Percentiles rank a stretch among this genome's conserved stretches.
phyloP scores from a whole-genome alignment of 1,140 invertebrate genomes.

The Leptinotarsa undecemlineata region DNA sequence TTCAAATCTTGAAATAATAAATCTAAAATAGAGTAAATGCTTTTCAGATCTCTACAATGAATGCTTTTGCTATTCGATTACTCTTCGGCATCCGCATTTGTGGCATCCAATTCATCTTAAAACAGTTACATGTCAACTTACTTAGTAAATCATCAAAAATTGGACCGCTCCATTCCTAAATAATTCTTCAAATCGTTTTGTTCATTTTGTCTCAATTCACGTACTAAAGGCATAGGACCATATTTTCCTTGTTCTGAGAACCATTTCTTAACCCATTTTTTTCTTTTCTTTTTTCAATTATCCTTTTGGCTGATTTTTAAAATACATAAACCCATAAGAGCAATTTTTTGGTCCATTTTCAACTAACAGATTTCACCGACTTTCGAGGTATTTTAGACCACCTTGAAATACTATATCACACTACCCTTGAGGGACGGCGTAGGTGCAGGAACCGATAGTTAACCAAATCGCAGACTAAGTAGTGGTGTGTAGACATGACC shows the following conservation, averaged over 20 bases:
- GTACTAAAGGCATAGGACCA: constrained; percentile 11
- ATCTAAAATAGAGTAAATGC: constrained; percentile 7
- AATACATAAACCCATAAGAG: constrained; percentile 10
- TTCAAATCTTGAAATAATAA: background rate
- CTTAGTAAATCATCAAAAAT: background rate
- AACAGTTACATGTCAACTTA: background rate
- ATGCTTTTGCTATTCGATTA: background rate
- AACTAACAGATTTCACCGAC: background rate
- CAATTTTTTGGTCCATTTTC: constrained; percentile 9
- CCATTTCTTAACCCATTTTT: constrained; percentile 12
- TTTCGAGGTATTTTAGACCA: too few species aligned
- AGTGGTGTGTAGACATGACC: background rate
- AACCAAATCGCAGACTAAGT: background rate
- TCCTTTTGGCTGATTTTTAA: constrained; percentile 9
- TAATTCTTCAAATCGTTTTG: constrained; percentile 21
- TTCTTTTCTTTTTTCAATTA: constrained; percentile 5
- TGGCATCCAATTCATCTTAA: too few species aligned
- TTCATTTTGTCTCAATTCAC: constrained; percentile 15
- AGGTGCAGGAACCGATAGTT: background rate
- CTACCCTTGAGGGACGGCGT: background rate
- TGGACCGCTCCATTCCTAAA: constrained; percentile 20
- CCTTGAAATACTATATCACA: background rate
- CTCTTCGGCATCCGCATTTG: too few species aligned
- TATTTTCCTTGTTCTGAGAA: constrained; percentile 14
- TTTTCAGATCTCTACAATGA: background rate